Percentiles rank a stretch among this genome's conserved stretches.
phyloP scores from a whole-genome alignment of 1,140 invertebrate genomes.

The Charaxes varanes region DNA sequence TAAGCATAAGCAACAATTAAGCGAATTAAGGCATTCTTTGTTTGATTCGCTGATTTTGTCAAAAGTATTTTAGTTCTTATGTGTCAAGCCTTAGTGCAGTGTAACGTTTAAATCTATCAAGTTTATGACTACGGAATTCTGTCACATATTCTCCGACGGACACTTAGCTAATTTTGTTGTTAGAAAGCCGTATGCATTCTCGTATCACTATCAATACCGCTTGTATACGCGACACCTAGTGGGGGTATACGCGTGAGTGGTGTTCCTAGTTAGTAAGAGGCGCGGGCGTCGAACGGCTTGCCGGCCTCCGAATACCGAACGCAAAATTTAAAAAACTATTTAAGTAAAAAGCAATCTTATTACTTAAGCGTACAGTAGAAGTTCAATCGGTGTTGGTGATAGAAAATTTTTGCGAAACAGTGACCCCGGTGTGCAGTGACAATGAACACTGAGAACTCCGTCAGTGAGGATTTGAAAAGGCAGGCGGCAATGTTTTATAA shows the following conservation, averaged over 20 bases:
- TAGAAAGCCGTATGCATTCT: constrained; percentile 17
- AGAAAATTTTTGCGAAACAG: constrained; percentile 15
- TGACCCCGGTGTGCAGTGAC: constrained; percentile 34
- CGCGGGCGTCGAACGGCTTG: constrained; percentile 57
- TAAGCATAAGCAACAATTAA: too few relatives aligned
- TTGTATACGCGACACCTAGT: constrained; percentile 11
- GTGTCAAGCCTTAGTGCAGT: too few relatives aligned
- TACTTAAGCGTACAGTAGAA: background rate
- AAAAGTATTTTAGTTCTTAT: too few relatives aligned
- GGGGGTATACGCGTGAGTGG: constrained; percentile 44
- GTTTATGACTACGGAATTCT: too few relatives aligned
- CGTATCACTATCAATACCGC: constrained; percentile 21
- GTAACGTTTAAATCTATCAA: too few relatives aligned
- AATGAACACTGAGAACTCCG: constrained; percentile 56
- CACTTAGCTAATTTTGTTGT: too few relatives aligned
- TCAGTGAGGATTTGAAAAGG: constrained; percentile 55
- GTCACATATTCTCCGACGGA: too few relatives aligned
- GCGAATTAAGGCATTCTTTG: too few relatives aligned
- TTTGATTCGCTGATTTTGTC: too few relatives aligned
- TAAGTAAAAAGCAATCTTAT: constrained; percentile 11
- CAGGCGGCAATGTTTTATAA: constrained; percentile 66
- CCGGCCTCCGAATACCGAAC: constrained; percentile 29
- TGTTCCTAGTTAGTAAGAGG: constrained; percentile 40
- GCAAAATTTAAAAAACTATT: background rate
- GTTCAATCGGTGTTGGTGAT: background rate